Evolutionary conservation across 2,888 invertebrate species (phyloP).

Genomic region (Ashinkailepas kermadecensis): DNA sequence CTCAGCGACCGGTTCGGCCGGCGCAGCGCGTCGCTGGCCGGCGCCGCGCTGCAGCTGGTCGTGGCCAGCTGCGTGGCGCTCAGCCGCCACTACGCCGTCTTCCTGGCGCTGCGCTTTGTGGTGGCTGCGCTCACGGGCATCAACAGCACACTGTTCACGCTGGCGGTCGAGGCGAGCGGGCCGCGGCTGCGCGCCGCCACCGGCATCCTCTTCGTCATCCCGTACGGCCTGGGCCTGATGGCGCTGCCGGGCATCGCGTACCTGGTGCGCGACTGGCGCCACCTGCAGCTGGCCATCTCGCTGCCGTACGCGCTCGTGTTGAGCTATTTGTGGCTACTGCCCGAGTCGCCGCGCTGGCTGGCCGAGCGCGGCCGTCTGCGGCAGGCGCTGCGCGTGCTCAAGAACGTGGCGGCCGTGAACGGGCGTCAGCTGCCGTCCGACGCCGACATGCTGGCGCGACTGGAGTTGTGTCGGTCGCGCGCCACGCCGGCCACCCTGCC

Average conservation of each 20-base stretch:
- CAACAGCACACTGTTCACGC: slow-evolving; percentile 17
- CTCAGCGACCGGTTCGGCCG: slow-evolving; percentile 32
- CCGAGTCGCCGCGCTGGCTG: slow-evolving; percentile 72
- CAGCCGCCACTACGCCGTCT: slow-evolving; percentile 32
- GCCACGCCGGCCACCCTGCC: neutral
- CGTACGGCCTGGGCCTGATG: slow-evolving; percentile 29
- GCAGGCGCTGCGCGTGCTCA: neutral
- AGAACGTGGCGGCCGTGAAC: neutral
- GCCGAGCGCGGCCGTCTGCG: slow-evolving; percentile 52
- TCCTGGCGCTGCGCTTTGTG: slow-evolving; percentile 34
- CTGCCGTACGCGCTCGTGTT: slow-evolving; percentile 54
- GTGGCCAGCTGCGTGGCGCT: slow-evolving; percentile 33
- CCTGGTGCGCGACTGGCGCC: slow-evolving; percentile 58
- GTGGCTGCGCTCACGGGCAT: slow-evolving; percentile 24
- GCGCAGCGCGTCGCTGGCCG: slow-evolving; percentile 29
- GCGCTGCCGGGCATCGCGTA: slow-evolving; percentile 48
- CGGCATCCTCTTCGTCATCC: slow-evolving; percentile 29
- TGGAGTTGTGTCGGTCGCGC: neutral
- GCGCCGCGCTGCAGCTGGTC: slow-evolving; percentile 30
- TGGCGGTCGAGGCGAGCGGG: slow-evolving; percentile 29
- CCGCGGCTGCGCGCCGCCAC: slow-evolving; percentile 27
- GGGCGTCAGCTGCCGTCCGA: neutral
- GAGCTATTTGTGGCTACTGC: slow-evolving; percentile 52
- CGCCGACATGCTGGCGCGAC: slow-evolving; percentile 11
- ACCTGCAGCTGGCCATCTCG: slow-evolving; percentile 59